Conservation (phyloP, 1,140 invertebrate genomes). For the Magallana ariakensis region DNA sequence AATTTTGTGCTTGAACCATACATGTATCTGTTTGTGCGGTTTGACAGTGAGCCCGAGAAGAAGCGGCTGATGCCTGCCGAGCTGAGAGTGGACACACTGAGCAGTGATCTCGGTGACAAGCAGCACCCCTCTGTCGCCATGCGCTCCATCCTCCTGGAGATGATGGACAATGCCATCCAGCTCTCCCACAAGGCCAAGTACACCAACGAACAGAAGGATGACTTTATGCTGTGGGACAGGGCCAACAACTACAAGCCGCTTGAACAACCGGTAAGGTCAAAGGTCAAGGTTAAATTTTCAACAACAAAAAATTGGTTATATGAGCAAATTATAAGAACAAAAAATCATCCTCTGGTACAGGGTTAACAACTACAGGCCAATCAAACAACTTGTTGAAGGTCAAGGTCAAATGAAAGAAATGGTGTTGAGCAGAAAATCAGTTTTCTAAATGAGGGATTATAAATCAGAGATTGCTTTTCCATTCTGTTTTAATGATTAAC, state of each 20-base stretch:
- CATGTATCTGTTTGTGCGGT: neutral
- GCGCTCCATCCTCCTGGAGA: conserved; percentile 53
- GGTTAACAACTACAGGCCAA: no score
- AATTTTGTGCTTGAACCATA: no score
- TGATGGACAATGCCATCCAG: conserved; percentile 58
- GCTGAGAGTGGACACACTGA: conserved; percentile 54
- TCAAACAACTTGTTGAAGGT: no score
- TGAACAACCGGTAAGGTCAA: conserved; percentile 47
- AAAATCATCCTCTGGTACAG: no score
- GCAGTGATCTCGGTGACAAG: conserved; percentile 49
- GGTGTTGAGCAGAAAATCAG: no score
- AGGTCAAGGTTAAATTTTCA: neutral
- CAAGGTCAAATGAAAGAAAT: no score
- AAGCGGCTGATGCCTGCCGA: conserved; percentile 52
- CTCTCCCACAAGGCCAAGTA: conserved; percentile 38
- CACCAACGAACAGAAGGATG: conserved; percentile 46
- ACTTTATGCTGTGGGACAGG: conserved; percentile 46
- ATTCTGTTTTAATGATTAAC: no score
- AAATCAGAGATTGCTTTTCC: no score
- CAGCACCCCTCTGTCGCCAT: conserved; percentile 57
- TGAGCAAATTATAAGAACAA: no score
- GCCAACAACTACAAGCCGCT: conserved; percentile 47
- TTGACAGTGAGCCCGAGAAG: conserved; percentile 18
- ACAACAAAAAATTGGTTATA: no score
- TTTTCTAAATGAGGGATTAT: no score